Conservation (phyloP, 2,797 vertebrate genomes). For the Microcaecilia unicolor region DNA sequence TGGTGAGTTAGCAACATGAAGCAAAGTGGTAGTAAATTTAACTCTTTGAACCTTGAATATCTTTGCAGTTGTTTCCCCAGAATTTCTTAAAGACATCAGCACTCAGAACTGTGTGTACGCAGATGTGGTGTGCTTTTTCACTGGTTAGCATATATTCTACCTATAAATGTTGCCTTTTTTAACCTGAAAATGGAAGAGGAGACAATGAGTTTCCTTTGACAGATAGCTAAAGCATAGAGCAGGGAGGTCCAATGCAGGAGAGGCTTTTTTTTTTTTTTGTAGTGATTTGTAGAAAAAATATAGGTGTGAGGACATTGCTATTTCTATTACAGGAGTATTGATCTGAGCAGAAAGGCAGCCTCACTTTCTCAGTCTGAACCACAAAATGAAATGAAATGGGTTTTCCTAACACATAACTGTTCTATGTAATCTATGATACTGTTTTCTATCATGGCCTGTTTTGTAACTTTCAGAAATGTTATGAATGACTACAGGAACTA, state of each 20-base stretch:
- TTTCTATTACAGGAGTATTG: slow-evolving; percentile 29
- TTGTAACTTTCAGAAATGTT: too few species aligned
- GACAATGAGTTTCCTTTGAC: slow-evolving; percentile 28
- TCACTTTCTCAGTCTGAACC: slow-evolving; percentile 18
- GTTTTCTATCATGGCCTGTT: too few species aligned
- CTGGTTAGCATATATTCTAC: slow-evolving; percentile 16
- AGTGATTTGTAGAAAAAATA: slow-evolving; percentile 21
- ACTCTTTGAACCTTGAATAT: slow-evolving; percentile 37
- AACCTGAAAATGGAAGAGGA: slow-evolving; percentile 22
- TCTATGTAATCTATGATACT: too few species aligned
- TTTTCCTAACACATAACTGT: not conserved
- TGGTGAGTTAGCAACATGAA: not conserved
- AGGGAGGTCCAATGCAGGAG: slow-evolving; percentile 23
- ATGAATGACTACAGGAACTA: too few species aligned
- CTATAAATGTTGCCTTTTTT: slow-evolving; percentile 22
- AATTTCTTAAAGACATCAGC: too few species aligned
- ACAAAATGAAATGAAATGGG: slow-evolving; percentile 2
- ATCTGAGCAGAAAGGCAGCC: slow-evolving; percentile 16
- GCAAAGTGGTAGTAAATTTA: slow-evolving; percentile 21
- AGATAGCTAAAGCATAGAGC: slow-evolving; percentile 29
- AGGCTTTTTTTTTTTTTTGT: slow-evolving; percentile 3
- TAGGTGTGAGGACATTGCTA: slow-evolving; percentile 28
- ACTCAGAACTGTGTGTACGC: too few species aligned
- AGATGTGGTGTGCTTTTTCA: slow-evolving; percentile 16
- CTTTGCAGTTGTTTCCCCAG: slow-evolving; percentile 1